These are phyloP conservation scores for Pseudoatta argentina DNA, from an alignment of 1,140 invertebrate species.

Conservation along the genomic window DNA sequence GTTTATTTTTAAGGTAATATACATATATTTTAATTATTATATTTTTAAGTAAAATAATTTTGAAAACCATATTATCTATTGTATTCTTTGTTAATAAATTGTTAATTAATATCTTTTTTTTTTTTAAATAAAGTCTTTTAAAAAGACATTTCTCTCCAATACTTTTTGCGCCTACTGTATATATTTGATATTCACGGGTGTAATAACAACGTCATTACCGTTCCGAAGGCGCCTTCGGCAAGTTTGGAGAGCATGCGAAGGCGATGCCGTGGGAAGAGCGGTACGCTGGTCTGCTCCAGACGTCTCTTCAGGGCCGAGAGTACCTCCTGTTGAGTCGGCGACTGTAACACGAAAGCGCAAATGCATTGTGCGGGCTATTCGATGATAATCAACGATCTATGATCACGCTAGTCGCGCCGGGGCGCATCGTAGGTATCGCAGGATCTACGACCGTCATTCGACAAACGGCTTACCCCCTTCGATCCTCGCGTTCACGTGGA, in stretches of 20 bases:
- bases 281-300: slow-evolving; percentile 90
- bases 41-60: no score
- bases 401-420: slow-evolving; percentile 80
- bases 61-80: no score
- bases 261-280: slow-evolving; percentile 94
- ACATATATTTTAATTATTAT: no score
- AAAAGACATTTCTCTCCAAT: no score
- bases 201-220: slow-evolving; percentile 87
- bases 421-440: slow-evolving; percentile 34
- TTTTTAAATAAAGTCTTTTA: no score
- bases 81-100: no score
- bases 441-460: slow-evolving; percentile 20
- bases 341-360: slow-evolving; percentile 87
- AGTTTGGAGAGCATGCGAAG: slow-evolving; percentile 95
- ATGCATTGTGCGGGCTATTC: slow-evolving; percentile 73
- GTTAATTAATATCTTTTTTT: no score
- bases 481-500: slow-evolving; percentile 33
- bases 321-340: slow-evolving; percentile 91
- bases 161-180: background rate
- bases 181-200: slow-evolving; percentile 32
- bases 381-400: slow-evolving; percentile 81
- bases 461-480: slow-evolving; percentile 54
- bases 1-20: no score
- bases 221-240: slow-evolving; percentile 96
- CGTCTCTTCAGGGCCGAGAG: slow-evolving; percentile 90